These are phyloP conservation scores for Phocoena sinus DNA, from an alignment of 2,113 vertebrate genomes.

Conservation along the genomic window DNA sequence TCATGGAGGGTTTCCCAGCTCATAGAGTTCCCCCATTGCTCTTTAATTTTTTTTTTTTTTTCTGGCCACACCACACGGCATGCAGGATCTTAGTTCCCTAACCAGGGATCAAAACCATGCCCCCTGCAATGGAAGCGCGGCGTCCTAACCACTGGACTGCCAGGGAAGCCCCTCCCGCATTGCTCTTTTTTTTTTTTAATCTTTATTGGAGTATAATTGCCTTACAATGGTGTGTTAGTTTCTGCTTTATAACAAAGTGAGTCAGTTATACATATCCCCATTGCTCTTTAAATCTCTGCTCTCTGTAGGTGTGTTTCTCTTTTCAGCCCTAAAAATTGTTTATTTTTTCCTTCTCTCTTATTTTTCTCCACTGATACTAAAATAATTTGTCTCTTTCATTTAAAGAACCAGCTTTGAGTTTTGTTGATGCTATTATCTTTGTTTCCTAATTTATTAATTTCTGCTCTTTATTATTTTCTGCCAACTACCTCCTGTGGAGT, in stretches of 20 bases:
- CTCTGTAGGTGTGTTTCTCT: not conserved
- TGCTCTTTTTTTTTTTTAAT: not conserved
- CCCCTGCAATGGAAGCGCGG: not conserved
- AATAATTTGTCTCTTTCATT: not conserved
- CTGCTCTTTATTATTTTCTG: not conserved
- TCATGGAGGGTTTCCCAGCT: no score
- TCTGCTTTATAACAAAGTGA: no score
- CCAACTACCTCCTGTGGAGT: not conserved
- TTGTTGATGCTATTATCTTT: not conserved
- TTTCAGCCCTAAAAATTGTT: not conserved
- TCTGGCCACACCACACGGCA: no score
- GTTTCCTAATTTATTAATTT: not conserved
- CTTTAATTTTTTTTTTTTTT: not conserved
- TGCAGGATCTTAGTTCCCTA: not conserved
- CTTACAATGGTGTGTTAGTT: no score
- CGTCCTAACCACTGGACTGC: not conserved
- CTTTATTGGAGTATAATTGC: no score
- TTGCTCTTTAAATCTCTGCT: not conserved
- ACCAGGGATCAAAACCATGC: not conserved
- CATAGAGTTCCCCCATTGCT: not conserved
- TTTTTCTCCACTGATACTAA: not conserved
- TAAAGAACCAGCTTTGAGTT: not conserved
- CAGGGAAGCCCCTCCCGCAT: not conserved
- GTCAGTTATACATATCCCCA: no score
- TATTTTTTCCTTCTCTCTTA: not conserved